Evolutionary conservation across 2,888 invertebrate species (phyloP).

Genomic region (Neocrepidodera transversa): DNA sequence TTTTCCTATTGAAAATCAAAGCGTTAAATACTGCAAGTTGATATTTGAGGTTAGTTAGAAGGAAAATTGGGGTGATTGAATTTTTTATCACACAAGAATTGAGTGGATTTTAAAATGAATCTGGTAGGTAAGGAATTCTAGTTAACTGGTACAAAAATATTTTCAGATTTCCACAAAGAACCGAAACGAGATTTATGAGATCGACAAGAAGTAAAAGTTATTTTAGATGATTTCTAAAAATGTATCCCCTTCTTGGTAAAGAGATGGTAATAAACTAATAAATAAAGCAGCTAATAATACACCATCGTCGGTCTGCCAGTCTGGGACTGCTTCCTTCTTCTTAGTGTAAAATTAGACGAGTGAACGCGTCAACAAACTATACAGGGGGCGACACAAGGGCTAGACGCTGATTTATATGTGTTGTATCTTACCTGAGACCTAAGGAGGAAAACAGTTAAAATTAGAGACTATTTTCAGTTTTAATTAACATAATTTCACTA

Average conservation of each 20-base stretch:
- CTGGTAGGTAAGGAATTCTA: too few species aligned
- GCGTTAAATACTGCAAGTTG: slow-evolving; percentile 33
- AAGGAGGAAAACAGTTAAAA: slow-evolving; percentile 2
- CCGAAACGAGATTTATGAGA: slow-evolving; percentile 23
- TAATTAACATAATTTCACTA: too few species aligned
- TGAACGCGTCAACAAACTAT: slow-evolving; percentile 31
- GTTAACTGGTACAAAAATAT: too few species aligned
- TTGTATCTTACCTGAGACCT: not conserved
- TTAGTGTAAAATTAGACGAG: slow-evolving; percentile 53
- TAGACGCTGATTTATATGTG: slow-evolving; percentile 1
- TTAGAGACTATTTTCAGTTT: slow-evolving; percentile 5
- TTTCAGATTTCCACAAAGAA: too few species aligned
- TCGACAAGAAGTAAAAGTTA: slow-evolving; percentile 34
- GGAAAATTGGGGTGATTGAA: slow-evolving; percentile 5
- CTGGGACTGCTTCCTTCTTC: slow-evolving; percentile 51
- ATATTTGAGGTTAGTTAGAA: slow-evolving; percentile 14
- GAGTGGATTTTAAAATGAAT: too few species aligned
- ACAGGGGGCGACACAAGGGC: slow-evolving; percentile 10
- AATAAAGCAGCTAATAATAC: slow-evolving; percentile 56
- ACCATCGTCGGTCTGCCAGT: slow-evolving; percentile 39
- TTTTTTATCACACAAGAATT: too few species aligned
- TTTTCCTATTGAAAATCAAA: slow-evolving; percentile 36
- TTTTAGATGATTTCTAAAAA: slow-evolving; percentile 51
- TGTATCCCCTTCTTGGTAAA: slow-evolving; percentile 47
- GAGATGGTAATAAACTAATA: slow-evolving; percentile 56